These are phyloP conservation scores for Apamea anceps DNA, from an alignment of 2,888 invertebrate species.

Conservation along the genomic window DNA sequence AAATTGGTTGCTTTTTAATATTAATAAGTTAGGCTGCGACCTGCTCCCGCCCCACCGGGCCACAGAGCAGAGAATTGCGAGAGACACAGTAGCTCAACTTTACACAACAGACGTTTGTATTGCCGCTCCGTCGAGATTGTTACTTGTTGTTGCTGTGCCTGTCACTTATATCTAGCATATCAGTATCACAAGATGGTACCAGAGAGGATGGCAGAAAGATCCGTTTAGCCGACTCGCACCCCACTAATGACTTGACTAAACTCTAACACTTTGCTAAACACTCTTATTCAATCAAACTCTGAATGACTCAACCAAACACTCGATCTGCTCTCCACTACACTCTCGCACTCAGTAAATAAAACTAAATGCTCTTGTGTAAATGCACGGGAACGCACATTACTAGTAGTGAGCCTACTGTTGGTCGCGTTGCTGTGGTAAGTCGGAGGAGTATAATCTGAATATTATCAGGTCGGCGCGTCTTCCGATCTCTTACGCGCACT, in stretches of 20 bases:
- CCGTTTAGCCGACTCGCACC: not conserved
- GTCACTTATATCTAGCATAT: not conserved
- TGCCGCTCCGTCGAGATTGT: not conserved
- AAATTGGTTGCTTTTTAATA: conserved; percentile 48
- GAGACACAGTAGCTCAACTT: conserved; percentile 11
- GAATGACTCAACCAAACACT: not conserved
- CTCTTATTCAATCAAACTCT: not conserved
- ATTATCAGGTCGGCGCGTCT: conserved; percentile 20
- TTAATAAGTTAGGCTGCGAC: conserved; percentile 45
- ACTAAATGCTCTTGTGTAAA: not conserved
- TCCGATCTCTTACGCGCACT: conserved; percentile 38
- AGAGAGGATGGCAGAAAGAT: not conserved
- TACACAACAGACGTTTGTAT: not conserved
- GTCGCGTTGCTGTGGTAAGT: not conserved
- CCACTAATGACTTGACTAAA: not conserved
- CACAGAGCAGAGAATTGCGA: not conserved
- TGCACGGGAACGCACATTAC: not conserved
- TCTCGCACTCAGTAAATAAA: not conserved
- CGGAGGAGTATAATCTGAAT: conserved; percentile 34
- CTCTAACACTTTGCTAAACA: not conserved
- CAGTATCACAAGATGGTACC: not conserved
- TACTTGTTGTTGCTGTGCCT: not conserved
- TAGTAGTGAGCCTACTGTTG: conserved; percentile 10
- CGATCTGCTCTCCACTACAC: not conserved
- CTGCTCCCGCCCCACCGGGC: not conserved